Conservation (phyloP, 2,888 invertebrate species). For the Scaptodrosophila latifasciaeformis region DNA sequence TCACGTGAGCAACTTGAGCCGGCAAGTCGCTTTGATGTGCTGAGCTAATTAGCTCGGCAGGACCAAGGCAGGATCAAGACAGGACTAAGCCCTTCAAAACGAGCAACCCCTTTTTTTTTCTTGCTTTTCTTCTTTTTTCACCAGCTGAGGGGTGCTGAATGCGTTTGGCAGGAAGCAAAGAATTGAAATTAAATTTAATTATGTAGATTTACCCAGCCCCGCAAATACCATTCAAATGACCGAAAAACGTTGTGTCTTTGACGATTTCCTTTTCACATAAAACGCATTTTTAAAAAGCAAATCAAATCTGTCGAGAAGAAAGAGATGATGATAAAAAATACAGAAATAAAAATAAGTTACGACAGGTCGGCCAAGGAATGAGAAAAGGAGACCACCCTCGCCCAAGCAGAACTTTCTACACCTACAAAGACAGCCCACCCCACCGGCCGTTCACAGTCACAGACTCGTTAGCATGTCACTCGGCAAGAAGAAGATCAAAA, state of each 20-base stretch:
- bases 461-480: background rate
- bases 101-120: constrained; percentile 2
- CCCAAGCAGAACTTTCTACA: background rate
- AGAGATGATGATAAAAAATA: constrained; percentile 27
- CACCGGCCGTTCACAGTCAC: background rate
- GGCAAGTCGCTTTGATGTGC: constrained; percentile 31
- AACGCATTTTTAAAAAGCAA: constrained; percentile 61
- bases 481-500: constrained; percentile 55
- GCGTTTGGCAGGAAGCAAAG: constrained; percentile 13
- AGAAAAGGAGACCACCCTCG: background rate
- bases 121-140: too few species aligned
- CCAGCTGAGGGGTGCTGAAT: too few species aligned
- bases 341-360: constrained; percentile 33
- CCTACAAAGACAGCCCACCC: background rate
- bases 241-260: constrained; percentile 17
- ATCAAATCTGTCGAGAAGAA: constrained; percentile 46
- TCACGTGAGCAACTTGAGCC: constrained; percentile 23
- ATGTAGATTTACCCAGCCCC: constrained; percentile 59
- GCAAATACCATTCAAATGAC: constrained; percentile 44
- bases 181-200: constrained; percentile 59
- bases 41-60: constrained; percentile 53
- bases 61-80: constrained; percentile 30
- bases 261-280: constrained; percentile 54
- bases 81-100: constrained; percentile 52
- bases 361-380: constrained; percentile 8